Base-by-base conservation (phyloP, 2,888 invertebrate genomes). In the Drosophila putrida region DNA sequence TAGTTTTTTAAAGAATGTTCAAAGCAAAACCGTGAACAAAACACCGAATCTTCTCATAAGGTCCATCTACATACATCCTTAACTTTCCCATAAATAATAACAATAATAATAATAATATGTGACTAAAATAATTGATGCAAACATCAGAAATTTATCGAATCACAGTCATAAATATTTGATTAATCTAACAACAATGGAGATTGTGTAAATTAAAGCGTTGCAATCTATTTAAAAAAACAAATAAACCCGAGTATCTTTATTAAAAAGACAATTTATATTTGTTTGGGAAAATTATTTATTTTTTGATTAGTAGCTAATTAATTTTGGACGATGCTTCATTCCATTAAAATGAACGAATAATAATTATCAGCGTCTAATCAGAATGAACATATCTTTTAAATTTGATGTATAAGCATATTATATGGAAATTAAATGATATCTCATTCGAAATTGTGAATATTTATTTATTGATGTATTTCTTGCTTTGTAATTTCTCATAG, bases 361-460 rank as follows among this genome's bases (percentile, higher is more conserved):
- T n/a, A n/a, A n/a, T n/a, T n/a, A n/a, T n/a, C n/a, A n/a, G n/a
- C n/a, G n/a, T 13, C 13, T 8, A 28, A 28, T 10, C 9, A 9
- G 9, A 28, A 13, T 46, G 9, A 28, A 13, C 5, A 8, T 13
- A 46, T 28, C 9, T 46, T 8, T 13, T n/a, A 13, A 46, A 13
- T 1, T 20, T 20, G 3, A 20, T 20, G 20, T 20, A 20, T 20
- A 20, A 20, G 20, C 20, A 20, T 20, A 20, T 20, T 3, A 11
- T 20, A 20, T 20, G n/a, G 4, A 36, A 49, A 49, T 49, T 15
- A 25, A 35, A 35, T n/a, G n/a, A 49, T 20, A 10, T 49, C 35
- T n/a, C n/a, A 25, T 35, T n/a, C n/a, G 27, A 51, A 49, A 35
- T 35, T 3, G 20, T 20, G 20, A 1, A 6, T 0, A 38, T 38